Conservation (phyloP, 2,888 invertebrate species). For the Cetonia aurata region DNA sequence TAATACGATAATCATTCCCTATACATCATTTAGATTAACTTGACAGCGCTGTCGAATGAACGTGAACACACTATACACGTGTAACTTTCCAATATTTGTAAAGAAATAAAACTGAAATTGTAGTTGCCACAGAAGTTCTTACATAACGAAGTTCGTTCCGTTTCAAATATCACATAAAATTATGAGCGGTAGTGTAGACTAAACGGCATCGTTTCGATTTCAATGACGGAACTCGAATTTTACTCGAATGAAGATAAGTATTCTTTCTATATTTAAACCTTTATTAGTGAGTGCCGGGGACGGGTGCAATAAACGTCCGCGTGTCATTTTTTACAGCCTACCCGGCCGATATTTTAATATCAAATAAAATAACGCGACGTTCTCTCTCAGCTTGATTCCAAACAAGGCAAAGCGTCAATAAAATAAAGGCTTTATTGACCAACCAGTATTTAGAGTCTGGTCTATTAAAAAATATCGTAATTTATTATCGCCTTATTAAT, state of each 20-base stretch:
- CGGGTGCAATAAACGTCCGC: constrained; percentile 59
- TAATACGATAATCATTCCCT: too few relatives aligned
- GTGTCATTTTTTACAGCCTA: constrained; percentile 60
- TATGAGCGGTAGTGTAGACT: neutral
- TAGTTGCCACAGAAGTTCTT: constrained; percentile 5
- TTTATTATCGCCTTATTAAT: constrained; percentile 51
- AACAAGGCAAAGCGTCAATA: constrained; percentile 58
- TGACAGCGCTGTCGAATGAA: too few relatives aligned
- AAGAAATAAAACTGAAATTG: neutral
- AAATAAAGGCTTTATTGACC: constrained; percentile 59
- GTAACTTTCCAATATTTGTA: too few relatives aligned
- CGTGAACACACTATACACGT: too few relatives aligned
- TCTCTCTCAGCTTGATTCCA: constrained; percentile 62
- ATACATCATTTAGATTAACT: too few relatives aligned
- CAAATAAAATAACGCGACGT: constrained; percentile 62
- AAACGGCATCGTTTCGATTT: neutral
- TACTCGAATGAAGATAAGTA: constrained; percentile 40
- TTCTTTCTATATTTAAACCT: constrained; percentile 43
- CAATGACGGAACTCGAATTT: constrained; percentile 23
- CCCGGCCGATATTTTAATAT: constrained; percentile 63
- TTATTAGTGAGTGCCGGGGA: constrained; percentile 46
- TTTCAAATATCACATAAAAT: neutral
- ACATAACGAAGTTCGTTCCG: neutral
- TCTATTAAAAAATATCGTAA: constrained; percentile 54
- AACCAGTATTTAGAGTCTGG: constrained; percentile 52